phyloP scores from a whole-genome alignment of 2,888 invertebrate genomes.

The Drosophila paranaensis region DNA sequence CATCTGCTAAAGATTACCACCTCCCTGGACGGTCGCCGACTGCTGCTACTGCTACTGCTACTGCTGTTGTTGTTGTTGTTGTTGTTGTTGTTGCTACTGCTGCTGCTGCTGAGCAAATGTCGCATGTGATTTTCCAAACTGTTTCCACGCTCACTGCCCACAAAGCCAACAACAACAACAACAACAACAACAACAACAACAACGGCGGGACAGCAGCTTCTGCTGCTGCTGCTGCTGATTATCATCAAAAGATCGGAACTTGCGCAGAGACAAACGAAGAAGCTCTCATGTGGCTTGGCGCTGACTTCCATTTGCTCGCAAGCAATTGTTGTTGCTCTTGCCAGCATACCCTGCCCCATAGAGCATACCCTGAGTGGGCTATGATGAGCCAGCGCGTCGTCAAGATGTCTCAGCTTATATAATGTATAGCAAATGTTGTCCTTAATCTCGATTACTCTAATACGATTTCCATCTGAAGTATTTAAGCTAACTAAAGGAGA shows the following conservation, averaged over 20 bases:
- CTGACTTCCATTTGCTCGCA: conserved; percentile 27
- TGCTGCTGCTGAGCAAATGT: conserved; percentile 75
- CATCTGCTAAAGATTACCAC: conserved; percentile 71
- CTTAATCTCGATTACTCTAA: too few species aligned
- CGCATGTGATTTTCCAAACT: conserved; percentile 84
- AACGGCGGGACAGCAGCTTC: conserved; percentile 63
- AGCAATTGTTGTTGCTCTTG: conserved; percentile 46
- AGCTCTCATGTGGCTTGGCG: conserved; percentile 65
- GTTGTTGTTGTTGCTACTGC: conserved; percentile 26
- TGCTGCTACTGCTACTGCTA: conserved; percentile 36
- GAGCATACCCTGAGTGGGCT: not conserved
- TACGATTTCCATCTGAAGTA: too few species aligned
- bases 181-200: too few species aligned
- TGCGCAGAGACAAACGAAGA: conserved; percentile 77
- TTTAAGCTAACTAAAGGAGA: too few species aligned
- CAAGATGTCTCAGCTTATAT: too few species aligned
- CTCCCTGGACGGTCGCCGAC: conserved; percentile 47
- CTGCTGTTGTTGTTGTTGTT: conserved; percentile 9
- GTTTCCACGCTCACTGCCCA: conserved; percentile 85
- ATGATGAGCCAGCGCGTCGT: not conserved
- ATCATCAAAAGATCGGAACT: conserved; percentile 80
- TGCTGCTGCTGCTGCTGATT: conserved; percentile 57
- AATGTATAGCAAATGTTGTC: too few species aligned
- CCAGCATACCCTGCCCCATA: conserved; percentile 12
- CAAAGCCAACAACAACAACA: conserved; percentile 70